phyloP scores from a whole-genome alignment of 2,113 vertebrate species.

The Semicossyphus pulcher region DNA sequence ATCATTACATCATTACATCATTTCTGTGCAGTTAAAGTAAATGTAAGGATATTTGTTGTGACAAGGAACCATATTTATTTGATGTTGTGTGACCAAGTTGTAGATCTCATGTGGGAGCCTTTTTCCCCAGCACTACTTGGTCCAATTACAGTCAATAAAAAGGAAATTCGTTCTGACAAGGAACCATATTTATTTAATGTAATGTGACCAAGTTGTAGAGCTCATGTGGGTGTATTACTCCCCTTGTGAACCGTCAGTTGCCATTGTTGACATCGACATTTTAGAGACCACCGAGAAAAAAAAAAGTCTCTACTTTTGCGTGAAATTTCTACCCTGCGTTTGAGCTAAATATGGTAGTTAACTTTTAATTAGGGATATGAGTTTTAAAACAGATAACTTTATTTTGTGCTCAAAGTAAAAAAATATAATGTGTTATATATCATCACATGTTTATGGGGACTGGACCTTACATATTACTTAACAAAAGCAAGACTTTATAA shows the following conservation, averaged over 20 bases:
- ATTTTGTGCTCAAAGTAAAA: too few relatives aligned
- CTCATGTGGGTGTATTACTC: neutral
- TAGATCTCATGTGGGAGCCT: neutral
- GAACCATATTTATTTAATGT: slow-evolving; percentile 35
- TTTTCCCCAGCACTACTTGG: neutral
- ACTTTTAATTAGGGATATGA: too few relatives aligned
- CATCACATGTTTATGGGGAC: too few relatives aligned
- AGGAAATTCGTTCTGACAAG: slow-evolving; percentile 31
- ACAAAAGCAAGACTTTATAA: too few relatives aligned
- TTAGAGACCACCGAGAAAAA: too few relatives aligned
- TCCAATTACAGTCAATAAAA: neutral
- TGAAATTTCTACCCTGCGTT: neutral
- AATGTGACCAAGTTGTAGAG: slow-evolving; percentile 8
- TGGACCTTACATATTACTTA: too few relatives aligned
- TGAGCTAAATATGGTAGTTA: neutral
- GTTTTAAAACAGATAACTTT: too few relatives aligned
- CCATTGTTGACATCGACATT: neutral
- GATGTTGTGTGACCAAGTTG: slow-evolving; percentile 14
- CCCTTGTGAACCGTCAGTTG: too few relatives aligned
- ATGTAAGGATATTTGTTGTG: slow-evolving; percentile 7
- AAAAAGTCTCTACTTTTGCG: neutral
- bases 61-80: slow-evolving; percentile 43
- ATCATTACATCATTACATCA: too few relatives aligned
- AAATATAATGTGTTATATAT: too few relatives aligned
- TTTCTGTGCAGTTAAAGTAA: neutral